A percentile compares a stretch with the other conserved stretches of the same genome.
These are phyloP conservation scores for Leptestheria dahalacensis DNA, from an alignment of 1,140 invertebrate species.

Conservation along the genomic window DNA sequence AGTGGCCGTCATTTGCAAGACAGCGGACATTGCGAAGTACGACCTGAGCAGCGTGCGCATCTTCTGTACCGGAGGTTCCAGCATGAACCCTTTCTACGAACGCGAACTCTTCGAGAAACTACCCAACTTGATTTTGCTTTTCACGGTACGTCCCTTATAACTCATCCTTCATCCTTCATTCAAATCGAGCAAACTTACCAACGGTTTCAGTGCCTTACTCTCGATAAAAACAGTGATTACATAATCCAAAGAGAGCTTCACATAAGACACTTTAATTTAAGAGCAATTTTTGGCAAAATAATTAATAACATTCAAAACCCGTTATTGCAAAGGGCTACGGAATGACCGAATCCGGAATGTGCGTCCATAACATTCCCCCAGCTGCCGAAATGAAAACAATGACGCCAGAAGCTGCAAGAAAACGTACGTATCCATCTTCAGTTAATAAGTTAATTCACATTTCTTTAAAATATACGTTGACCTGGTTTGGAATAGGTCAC, in stretches of 20 bases:
- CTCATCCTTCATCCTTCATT: background rate
- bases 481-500: background rate
- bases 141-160: background rate
- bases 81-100: constrained; percentile 1
- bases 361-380: background rate
- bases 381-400: background rate
- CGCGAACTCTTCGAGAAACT: background rate
- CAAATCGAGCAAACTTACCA: no score
- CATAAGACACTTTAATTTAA: background rate
- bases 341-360: background rate
- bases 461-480: background rate
- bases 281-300: background rate
- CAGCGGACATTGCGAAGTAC: background rate
- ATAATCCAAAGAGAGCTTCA: no score
- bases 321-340: background rate
- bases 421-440: background rate
- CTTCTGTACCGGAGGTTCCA: constrained; percentile 1
- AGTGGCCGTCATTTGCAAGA: background rate
- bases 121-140: constrained; percentile 1
- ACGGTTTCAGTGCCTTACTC: no score
- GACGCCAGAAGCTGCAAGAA: background rate
- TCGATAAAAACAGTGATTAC: no score
- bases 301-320: no score
- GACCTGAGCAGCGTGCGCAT: constrained; percentile 5
- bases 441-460: background rate